Evolutionary conservation across 2,113 vertebrate species (phyloP), one percentile per base, ranked within the genome.

Genomic region (Etheostoma cragini): DNA sequence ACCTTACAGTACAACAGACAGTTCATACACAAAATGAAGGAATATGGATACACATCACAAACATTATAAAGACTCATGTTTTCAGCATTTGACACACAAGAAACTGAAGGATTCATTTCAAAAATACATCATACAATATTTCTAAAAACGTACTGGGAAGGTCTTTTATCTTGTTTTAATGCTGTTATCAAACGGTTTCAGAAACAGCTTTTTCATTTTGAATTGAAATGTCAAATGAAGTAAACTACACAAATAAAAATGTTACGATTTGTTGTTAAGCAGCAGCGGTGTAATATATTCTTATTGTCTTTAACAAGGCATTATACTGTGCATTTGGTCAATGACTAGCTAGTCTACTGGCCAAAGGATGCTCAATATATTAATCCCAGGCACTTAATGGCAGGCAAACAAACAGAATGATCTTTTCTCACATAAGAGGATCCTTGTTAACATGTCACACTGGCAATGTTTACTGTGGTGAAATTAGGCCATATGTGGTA

Each of bases 351-450:
- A 38, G 56, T 87, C 78, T 85, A 83, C 72, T 72, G 80, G 84
- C 87, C 87, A 45, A 75, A 87, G 69, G 82, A 88, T 72, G 66
- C 77, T 68, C 26, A 38, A 52, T 79, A 62, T 68, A 73, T 80
- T 64, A 56, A 87, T 86, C 81, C 86, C 75, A 91, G 89, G 91
- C 90, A 93, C 90, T 91, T 91, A 24, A 86, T 26, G 81, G 87
- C 70, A 84, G 64, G 61, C 77, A 22, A 85, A 81, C 11, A 78
- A 72, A 73, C 54, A 68, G 78, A 76, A 24, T 33, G 24, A 3
- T 60, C 21, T 75, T 61, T 61, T 54, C 17, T 70, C 52, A 72
- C 64, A 71, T 14, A 68, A 50, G 54, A 72, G 65, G 54, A 49
- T 47, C 19, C 50, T n/a, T 66, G 50, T 62, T 66, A 17, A 42